A percentile compares a stretch with the other conserved stretches of the same genome.
Evolutionary conservation across 2,888 invertebrate genomes (phyloP).

Genomic region (Drosophila nr. perissopoda): DNA sequence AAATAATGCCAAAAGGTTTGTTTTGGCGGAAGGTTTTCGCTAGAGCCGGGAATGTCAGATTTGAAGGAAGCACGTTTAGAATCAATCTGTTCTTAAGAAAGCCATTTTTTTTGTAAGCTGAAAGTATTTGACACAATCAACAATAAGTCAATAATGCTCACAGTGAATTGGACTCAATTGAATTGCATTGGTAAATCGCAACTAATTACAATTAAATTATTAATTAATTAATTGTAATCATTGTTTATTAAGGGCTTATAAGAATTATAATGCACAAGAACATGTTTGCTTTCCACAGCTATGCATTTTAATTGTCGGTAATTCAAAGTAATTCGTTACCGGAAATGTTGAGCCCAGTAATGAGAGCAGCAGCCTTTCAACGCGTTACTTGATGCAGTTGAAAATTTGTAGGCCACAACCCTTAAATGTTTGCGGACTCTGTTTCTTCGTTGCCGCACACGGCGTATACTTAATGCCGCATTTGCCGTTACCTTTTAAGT

Average conservation of each 20-base stretch:
- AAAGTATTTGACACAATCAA: neutral
- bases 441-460: constrained; percentile 15
- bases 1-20: constrained; percentile 23
- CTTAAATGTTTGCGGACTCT: constrained; percentile 17
- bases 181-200: neutral
- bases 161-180: neutral
- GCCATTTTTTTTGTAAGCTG: neutral
- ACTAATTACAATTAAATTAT: neutral
- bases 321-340: constrained; percentile 36
- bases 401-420: constrained; percentile 24
- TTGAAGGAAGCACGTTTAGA: constrained; percentile 7
- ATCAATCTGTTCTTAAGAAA: neutral
- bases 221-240: neutral
- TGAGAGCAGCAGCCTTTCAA: constrained; percentile 10
- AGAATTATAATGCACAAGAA: neutral
- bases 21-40: constrained; percentile 20
- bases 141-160: neutral
- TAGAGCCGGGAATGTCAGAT: constrained; percentile 16
- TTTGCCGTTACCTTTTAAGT: constrained; percentile 46
- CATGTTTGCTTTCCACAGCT: neutral
- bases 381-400: constrained; percentile 35
- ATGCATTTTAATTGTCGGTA: constrained; percentile 27
- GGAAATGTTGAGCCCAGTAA: constrained; percentile 18
- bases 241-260: neutral
- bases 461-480: constrained; percentile 59